These are phyloP conservation scores for Orbicella faveolata DNA, from an alignment of 64 coral and sea anemone genomes.

Conservation along the genomic window DNA sequence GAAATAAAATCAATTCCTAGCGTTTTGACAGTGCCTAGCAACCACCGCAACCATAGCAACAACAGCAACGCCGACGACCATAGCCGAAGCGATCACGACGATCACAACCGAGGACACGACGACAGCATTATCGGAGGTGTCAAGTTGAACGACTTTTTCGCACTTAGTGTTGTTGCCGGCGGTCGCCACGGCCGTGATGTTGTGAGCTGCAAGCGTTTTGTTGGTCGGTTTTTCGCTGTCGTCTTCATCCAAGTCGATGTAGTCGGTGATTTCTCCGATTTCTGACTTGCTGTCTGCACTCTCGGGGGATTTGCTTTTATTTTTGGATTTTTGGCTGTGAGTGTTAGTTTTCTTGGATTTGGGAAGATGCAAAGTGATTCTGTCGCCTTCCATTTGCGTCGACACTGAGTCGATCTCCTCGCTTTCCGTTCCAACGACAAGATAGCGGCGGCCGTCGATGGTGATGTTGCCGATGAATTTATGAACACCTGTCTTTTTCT, in stretches of 20 bases:
- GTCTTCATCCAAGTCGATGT: conserved; percentile 58
- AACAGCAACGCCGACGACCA: conserved; percentile 97
- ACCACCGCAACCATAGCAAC: conserved; percentile 99
- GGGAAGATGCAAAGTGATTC: conserved; percentile 77
- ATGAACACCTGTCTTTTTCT: conserved; percentile 32
- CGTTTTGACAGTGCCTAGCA: conserved; percentile 96
- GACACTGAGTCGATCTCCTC: conserved; percentile 71
- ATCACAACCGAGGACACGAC: conserved; percentile 99
- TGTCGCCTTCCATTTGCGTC: conserved; percentile 69
- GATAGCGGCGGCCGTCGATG: conserved; percentile 87
- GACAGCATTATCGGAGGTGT: conserved; percentile 98
- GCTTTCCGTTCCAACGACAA: conserved; percentile 87
- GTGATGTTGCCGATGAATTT: conserved; percentile 95
- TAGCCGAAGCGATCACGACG: conserved; percentile 99
- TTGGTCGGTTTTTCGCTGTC: conserved; percentile 40
- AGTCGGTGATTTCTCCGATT: conserved; percentile 54
- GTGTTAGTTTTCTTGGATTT: conserved; percentile 35
- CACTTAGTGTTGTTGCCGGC: conserved; percentile 84
- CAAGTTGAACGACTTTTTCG: conserved; percentile 94
- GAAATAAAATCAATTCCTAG: conserved; percentile 38
- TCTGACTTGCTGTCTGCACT: conserved; percentile 33
- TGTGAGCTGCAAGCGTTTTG: conserved; percentile 80
- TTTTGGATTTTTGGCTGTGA: conserved; percentile 36
- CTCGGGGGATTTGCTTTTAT: conserved; percentile 9
- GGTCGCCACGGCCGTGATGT: conserved; percentile 67